Evolutionary conservation across 2,888 invertebrate species (phyloP), one percentile per base, ranked within the genome.

Genomic region (Harmothoe impar): DNA sequence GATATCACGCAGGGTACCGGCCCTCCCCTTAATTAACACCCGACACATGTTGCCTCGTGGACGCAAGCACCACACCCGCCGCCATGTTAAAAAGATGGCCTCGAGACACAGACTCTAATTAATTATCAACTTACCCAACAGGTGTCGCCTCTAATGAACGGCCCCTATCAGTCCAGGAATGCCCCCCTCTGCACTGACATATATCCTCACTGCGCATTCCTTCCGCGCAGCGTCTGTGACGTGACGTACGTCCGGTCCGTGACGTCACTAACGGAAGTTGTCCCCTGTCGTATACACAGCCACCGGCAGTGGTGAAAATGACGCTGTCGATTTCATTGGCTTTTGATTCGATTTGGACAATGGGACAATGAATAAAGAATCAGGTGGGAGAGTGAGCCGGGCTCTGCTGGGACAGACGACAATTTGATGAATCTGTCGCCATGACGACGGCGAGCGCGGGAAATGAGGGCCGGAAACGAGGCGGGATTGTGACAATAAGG

Each of bases 71-170:
- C 72, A 72, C 17, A 15, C 15, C 17, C 31, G 31, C 72, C 31
- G 31, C 29, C 72, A 72, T 72, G 31, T 29, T 72, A n/a, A 25
- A 62, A n/a, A 29, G 29, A 72, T 72, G 25, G 72, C 72, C 72
- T 72, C 43, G 84, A 84, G 84, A 51, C 43, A 84, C 25, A 78
- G 17, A 20, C n/a, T 35, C 84, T 84, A 84, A 84, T 84, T 84
- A 84, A 84, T 84, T 51, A 43, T 5, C 25, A 17, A 33, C 84
- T 35, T 20, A 23, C 35, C 51, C 43, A 84, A 84, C 84, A 84
- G 84, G 84, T 84, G 84, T 84, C 84, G 43, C 84, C 3, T n/a
- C 43, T 84, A 84, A 84, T 84, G 84, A 17, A 25, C 84, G 43
- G 1, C 15, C 33, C 3, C 31, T 78, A 62, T 62, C 62, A 62